These are phyloP conservation scores for Poeciliopsis occidentalis DNA, from an alignment of 2,113 vertebrate species.

Conservation along the genomic window DNA sequence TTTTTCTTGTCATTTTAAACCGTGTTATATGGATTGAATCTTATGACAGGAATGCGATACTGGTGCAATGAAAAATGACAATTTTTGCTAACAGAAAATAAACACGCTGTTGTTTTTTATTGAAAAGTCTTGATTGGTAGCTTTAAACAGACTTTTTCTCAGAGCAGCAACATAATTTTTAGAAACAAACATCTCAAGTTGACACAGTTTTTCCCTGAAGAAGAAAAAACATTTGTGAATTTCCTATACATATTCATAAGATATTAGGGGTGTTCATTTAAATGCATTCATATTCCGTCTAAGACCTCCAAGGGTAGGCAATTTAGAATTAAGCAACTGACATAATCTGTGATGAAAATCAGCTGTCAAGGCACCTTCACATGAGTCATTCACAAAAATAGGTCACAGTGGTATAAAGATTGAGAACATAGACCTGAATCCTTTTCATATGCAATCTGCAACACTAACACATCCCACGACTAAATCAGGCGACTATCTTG, in stretches of 20 bases:
- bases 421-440: background rate
- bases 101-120: too few species aligned
- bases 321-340: background rate
- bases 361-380: slow-evolving; percentile 11
- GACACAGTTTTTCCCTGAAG: background rate
- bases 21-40: too few species aligned
- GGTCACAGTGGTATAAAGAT: slow-evolving; percentile 6
- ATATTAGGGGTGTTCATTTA: background rate
- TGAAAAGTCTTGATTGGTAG: too few species aligned
- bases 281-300: background rate
- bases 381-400: slow-evolving; percentile 24
- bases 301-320: background rate
- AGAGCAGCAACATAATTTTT: background rate
- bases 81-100: too few species aligned
- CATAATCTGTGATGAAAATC: slow-evolving; percentile 21
- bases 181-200: background rate
- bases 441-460: slow-evolving; percentile 4
- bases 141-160: too few species aligned
- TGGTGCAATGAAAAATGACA: too few species aligned
- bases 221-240: background rate
- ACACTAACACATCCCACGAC: background rate
- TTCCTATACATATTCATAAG: background rate
- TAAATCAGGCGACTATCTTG: background rate
- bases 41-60: too few species aligned
- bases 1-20: too few species aligned